Percentiles rank a stretch among this genome's conserved stretches.
phyloP scores from a whole-genome alignment of 2,888 invertebrate genomes.

The Cabera pusaria region DNA sequence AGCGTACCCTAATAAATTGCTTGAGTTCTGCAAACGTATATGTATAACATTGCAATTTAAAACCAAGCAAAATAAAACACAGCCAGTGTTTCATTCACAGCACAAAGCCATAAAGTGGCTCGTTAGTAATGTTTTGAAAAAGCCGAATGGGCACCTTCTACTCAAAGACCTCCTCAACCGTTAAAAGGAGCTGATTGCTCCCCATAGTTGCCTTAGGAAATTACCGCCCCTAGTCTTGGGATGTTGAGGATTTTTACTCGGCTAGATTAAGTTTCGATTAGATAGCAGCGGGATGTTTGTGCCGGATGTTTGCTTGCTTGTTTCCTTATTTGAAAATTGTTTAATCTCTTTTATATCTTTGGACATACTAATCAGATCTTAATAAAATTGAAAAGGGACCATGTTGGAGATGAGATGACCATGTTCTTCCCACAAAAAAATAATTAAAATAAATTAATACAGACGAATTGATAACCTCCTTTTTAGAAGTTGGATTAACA shows the following conservation, averaged over 20 bases:
- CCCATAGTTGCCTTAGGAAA: slow-evolving; percentile 42
- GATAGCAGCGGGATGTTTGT: slow-evolving; percentile 10
- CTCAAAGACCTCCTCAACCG: slow-evolving; percentile 30
- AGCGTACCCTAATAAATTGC: too few relatives aligned
- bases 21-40: too few relatives aligned
- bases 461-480: too few relatives aligned
- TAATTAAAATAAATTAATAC: too few relatives aligned
- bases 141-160: slow-evolving; percentile 44
- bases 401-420: too few relatives aligned
- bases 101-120: slow-evolving; percentile 53
- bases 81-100: slow-evolving; percentile 23
- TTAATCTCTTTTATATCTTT: too few relatives aligned
- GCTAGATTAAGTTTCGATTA: slow-evolving; percentile 21
- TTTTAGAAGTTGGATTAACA: too few relatives aligned
- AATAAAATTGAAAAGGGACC: too few relatives aligned
- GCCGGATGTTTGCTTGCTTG: slow-evolving; percentile 12
- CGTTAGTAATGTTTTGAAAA: slow-evolving; percentile 69
- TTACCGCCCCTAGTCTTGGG: slow-evolving; percentile 33
- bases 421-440: too few relatives aligned
- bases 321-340: too few relatives aligned
- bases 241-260: slow-evolving; percentile 17
- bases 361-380: too few relatives aligned
- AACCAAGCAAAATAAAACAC: slow-evolving; percentile 13
- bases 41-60: too few relatives aligned
- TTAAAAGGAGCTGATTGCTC: slow-evolving; percentile 57